These are phyloP conservation scores for Rutilus rutilus DNA, from an alignment of 2,113 vertebrate species.

Conservation along the genomic window DNA sequence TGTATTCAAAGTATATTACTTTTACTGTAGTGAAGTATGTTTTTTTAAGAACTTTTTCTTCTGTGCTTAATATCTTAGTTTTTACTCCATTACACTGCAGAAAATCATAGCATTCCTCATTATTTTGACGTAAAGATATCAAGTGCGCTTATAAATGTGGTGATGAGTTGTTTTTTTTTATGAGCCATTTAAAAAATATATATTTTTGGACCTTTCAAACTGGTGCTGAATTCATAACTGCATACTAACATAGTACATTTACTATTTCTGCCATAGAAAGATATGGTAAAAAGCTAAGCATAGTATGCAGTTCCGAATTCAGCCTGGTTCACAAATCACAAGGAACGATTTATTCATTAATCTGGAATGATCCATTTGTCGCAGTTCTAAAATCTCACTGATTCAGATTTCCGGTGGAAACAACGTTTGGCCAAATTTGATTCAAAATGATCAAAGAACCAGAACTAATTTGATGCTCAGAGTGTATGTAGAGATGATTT, in stretches of 20 bases:
- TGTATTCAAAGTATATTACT: neutral
- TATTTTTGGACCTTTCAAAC: neutral
- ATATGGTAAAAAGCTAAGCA: too few species aligned
- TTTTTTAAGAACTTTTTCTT: neutral
- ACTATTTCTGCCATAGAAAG: too few species aligned
- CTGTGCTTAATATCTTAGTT: neutral
- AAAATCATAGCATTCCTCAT: neutral
- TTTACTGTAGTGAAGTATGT: neutral
- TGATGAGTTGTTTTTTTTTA: too few species aligned
- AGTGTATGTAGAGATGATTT: neutral
- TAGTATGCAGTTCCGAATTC: too few species aligned
- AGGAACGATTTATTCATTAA: neutral
- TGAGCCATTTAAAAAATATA: too few species aligned
- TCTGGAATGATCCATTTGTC: neutral
- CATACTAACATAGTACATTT: too few species aligned
- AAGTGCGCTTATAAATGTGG: too few species aligned
- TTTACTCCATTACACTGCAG: neutral
- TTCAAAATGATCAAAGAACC: neutral
- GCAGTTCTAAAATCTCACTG: neutral
- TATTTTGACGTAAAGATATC: neutral
- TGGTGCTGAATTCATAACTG: neutral
- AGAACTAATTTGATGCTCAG: neutral
- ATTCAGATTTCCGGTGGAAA: neutral
- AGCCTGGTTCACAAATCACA: neutral
- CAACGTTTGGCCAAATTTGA: neutral